Conservation (phyloP, 2,888 invertebrate genomes). For the Tenthredo amoena region DNA sequence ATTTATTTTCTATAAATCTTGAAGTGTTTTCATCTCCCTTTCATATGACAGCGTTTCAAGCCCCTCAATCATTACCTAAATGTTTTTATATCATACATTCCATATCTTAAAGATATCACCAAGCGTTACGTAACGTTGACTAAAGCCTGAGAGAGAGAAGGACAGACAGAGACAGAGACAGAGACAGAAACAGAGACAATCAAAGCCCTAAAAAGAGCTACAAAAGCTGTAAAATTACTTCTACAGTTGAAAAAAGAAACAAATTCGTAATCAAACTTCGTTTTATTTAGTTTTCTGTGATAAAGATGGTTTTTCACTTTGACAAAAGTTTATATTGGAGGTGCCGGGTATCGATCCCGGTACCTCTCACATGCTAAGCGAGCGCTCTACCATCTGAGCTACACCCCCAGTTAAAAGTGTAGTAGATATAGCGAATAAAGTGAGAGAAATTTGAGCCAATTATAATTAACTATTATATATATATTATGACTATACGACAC, state of each 20-base stretch:
- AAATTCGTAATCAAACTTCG: neutral
- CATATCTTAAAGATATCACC: neutral
- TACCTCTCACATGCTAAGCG: slow-evolving; percentile 77
- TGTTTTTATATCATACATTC: neutral
- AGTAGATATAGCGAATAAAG: neutral
- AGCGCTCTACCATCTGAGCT: slow-evolving; percentile 77
- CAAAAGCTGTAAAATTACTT: neutral
- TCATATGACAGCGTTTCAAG: neutral
- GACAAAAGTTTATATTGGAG: slow-evolving; percentile 63
- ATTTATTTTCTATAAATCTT: slow-evolving; percentile 15
- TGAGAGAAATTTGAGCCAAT: neutral
- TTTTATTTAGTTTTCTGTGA: neutral
- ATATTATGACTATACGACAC: too few species aligned
- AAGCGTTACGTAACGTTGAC: neutral
- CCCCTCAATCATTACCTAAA: neutral
- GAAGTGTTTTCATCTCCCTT: neutral
- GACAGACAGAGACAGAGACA: neutral
- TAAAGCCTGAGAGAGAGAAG: neutral
- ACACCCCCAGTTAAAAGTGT: slow-evolving; percentile 67
- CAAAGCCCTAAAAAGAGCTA: neutral
- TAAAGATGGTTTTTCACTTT: neutral
- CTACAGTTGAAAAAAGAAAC: neutral
- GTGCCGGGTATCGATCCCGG: slow-evolving; percentile 75
- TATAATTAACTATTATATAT: neutral
- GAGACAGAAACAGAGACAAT: neutral